Conservation (phyloP, 30 jellyfish, hydroid and myxozoan species). For the Rhopilema esculentum region DNA sequence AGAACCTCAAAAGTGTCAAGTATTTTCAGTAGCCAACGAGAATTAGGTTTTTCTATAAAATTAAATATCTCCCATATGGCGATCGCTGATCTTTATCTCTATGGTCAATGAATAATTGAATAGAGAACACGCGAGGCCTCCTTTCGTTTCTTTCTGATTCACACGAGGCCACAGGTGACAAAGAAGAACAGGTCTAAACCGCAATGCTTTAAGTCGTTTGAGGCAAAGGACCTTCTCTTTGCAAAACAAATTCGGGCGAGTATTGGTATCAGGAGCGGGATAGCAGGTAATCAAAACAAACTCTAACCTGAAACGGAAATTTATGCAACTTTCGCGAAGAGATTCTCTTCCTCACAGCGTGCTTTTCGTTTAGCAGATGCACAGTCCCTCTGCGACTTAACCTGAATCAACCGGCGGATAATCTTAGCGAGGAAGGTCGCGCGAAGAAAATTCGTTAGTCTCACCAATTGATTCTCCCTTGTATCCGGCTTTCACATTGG, state of each 20-base stretch:
- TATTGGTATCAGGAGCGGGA: neutral
- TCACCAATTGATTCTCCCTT: neutral
- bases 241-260: neutral
- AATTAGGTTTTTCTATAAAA: neutral
- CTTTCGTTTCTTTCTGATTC: slow-evolving; percentile 10
- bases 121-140: slow-evolving; percentile 62
- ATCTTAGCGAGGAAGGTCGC: neutral
- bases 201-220: neutral
- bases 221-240: neutral
- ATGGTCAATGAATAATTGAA: slow-evolving; percentile 44
- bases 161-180: slow-evolving; percentile 73
- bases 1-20: neutral
- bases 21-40: neutral
- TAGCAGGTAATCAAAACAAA: neutral
- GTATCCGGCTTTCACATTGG: neutral
- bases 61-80: slow-evolving; percentile 27
- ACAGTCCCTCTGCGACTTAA: neutral
- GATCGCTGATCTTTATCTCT: slow-evolving; percentile 65
- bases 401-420: neutral
- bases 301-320: neutral
- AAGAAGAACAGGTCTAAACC: neutral
- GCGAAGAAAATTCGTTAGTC: neutral
- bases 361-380: neutral
- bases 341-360: neutral
- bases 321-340: neutral